phyloP scores from a whole-genome alignment of 2,797 vertebrate genomes.

The Pipistrellus nathusii region DNA sequence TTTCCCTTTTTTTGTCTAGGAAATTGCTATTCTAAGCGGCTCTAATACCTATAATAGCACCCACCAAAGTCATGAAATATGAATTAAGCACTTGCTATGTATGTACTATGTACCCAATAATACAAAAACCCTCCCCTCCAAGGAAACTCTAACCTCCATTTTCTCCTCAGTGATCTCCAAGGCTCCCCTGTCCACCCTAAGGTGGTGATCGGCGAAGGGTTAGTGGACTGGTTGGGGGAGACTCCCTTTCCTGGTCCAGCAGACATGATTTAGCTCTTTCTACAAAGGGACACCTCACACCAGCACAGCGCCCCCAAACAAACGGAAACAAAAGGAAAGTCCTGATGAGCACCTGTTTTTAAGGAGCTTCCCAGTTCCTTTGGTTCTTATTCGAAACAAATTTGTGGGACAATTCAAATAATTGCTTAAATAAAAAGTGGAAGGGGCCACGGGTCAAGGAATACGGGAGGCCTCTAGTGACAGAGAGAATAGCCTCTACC shows the following conservation, averaged over 20 bases:
- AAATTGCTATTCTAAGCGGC: background rate
- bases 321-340: background rate
- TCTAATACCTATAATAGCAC: background rate
- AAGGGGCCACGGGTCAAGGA: background rate
- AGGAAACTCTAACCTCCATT: background rate
- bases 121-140: background rate
- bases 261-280: background rate
- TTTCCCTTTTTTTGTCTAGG: too few relatives aligned
- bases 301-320: background rate
- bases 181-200: background rate
- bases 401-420: background rate
- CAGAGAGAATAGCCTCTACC: background rate
- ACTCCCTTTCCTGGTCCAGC: background rate
- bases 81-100: background rate
- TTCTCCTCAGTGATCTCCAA: background rate
- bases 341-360: background rate
- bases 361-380: background rate
- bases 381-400: background rate
- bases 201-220: background rate
- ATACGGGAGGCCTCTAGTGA: background rate
- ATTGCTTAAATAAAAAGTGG: background rate
- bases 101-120: background rate
- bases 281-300: background rate
- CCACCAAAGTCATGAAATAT: background rate
- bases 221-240: background rate